Conservation (phyloP, 2,888 invertebrate species). For the Pseudoips prasinana region DNA sequence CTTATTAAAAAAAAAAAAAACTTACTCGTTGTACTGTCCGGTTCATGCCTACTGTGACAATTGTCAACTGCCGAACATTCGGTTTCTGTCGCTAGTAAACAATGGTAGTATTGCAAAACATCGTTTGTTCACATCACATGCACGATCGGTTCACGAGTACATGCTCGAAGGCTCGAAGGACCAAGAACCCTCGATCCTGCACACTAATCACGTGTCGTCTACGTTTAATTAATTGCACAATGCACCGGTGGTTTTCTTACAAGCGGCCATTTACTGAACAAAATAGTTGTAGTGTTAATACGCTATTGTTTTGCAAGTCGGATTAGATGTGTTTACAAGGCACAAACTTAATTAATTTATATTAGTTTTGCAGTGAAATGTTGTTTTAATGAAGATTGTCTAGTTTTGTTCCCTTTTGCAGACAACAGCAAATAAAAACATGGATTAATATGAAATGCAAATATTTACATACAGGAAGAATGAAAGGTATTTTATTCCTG, state of each 20-base stretch:
- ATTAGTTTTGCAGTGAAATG: no score
- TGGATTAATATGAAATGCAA: no score
- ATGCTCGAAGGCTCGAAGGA: slow-evolving; percentile 51
- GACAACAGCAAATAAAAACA: no score
- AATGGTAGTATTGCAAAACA: slow-evolving; percentile 56
- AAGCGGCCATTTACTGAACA: slow-evolving; percentile 26
- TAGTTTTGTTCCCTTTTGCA: no score
- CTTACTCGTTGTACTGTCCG: neutral
- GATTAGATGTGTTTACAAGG: no score
- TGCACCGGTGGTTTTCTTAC: slow-evolving; percentile 22
- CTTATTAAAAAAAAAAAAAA: no score
- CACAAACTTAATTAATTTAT: slow-evolving; percentile 46
- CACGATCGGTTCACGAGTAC: slow-evolving; percentile 46
- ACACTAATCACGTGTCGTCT: slow-evolving; percentile 29
- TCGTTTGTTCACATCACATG: slow-evolving; percentile 37
- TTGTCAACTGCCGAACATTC: slow-evolving; percentile 23
- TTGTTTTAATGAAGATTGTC: no score
- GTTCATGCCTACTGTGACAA: no score
- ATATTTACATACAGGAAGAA: no score
- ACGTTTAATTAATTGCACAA: slow-evolving; percentile 33
- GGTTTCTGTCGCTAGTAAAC: slow-evolving; percentile 48
- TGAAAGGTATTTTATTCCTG: no score
- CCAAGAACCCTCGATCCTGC: slow-evolving; percentile 32
- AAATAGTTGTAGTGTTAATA: slow-evolving; percentile 39
- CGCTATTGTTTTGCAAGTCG: slow-evolving; percentile 43